These are phyloP conservation scores for Dicroscelio sp. DNA, from an alignment of 2,888 invertebrate genomes.

Conservation along the genomic window DNA sequence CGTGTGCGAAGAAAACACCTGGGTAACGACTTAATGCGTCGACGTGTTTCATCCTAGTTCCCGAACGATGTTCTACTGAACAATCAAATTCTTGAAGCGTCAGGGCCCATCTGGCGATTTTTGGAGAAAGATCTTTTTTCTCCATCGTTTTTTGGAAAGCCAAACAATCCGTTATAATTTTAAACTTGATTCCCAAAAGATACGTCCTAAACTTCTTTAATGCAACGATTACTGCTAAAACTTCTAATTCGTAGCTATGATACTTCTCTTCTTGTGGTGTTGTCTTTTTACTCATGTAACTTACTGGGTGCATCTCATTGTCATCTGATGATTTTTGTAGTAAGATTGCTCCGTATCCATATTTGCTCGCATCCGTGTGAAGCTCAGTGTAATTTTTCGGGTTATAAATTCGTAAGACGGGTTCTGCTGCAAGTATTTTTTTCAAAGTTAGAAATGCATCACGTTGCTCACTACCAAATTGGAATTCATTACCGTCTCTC, in stretches of 20 bases:
- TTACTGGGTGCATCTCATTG: conserved; percentile 55
- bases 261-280: conserved; percentile 81
- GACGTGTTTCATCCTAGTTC: conserved; percentile 63
- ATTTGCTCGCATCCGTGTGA: conserved; percentile 75
- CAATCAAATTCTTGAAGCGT: conserved; percentile 57
- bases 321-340: conserved; percentile 71
- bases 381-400: conserved; percentile 64
- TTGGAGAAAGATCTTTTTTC: conserved; percentile 6
- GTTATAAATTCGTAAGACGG: conserved; percentile 82
- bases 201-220: conserved; percentile 76
- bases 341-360: conserved; percentile 78
- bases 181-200: conserved; percentile 37
- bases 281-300: conserved; percentile 77
- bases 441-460: conserved; percentile 23
- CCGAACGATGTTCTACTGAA: conserved; percentile 52
- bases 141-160: conserved; percentile 32
- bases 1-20: background rate
- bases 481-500: conserved; percentile 76
- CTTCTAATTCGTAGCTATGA: conserved; percentile 3
- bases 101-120: conserved; percentile 57
- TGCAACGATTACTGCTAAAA: conserved; percentile 80
- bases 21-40: conserved; percentile 62
- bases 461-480: conserved; percentile 43
- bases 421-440: conserved; percentile 34
- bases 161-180: conserved; percentile 2